These are phyloP conservation scores for Tachyglossus aculeatus DNA, from an alignment of 2,797 vertebrate species.

Conservation along the genomic window DNA sequence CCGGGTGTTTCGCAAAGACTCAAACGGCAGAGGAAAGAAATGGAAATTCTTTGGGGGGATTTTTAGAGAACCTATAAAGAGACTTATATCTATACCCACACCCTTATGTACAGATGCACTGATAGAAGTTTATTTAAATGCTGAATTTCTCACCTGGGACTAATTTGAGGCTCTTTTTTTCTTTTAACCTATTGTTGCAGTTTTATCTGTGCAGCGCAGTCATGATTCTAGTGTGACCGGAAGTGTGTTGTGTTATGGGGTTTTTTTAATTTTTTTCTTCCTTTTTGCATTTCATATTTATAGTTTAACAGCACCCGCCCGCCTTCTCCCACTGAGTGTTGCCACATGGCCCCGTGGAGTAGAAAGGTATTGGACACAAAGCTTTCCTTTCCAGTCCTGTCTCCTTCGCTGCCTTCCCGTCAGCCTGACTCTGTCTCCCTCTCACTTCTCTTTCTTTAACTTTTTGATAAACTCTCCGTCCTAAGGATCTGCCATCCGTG, in stretches of 20 bases:
- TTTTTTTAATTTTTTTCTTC: slow-evolving; percentile 56
- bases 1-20: slow-evolving; percentile 15
- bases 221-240: slow-evolving; percentile 46
- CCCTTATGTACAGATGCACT: no score
- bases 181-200: no score
- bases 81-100: no score
- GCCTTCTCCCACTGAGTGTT: slow-evolving; percentile 95
- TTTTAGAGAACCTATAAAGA: no score
- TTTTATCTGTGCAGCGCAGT: slow-evolving; percentile 7
- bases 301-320: slow-evolving; percentile 93
- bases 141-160: no score
- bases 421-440: slow-evolving; percentile 61
- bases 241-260: slow-evolving; percentile 49
- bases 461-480: slow-evolving; percentile 29
- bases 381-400: slow-evolving; percentile 64
- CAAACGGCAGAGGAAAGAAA: background rate
- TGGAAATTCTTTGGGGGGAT: no score
- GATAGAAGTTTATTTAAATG: no score
- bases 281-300: slow-evolving; percentile 80
- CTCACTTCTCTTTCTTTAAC: slow-evolving; percentile 72
- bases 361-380: slow-evolving; percentile 93
- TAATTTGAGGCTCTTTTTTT: no score
- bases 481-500: slow-evolving; percentile 31
- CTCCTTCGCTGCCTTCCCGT: slow-evolving; percentile 57
- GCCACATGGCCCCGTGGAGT: slow-evolving; percentile 96